Base-by-base conservation (phyloP, 2,888 invertebrate species). In the Apodemia mormo region DNA sequence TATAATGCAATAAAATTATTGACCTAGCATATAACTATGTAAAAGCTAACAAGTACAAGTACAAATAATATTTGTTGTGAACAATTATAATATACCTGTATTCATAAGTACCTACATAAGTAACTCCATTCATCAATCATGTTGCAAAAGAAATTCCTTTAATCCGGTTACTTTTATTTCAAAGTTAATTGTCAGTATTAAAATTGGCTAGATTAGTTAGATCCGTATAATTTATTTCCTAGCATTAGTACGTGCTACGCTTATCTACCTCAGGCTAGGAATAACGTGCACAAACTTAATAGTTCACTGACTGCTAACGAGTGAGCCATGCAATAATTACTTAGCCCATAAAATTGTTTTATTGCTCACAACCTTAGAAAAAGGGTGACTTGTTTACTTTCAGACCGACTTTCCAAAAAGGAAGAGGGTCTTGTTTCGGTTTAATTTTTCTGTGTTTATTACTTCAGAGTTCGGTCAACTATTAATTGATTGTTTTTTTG, bases 301-400 rank as follows among this genome's bases (percentile, higher is more conserved):
- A 71, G 72, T 72, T 71, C 72, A 71, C 70, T 70, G 72, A 72
- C 67, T 68, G 65, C 70, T 56, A 71, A 68, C 71, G 71, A 72
- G 68, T 73, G 67, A 56, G 58, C 68, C 70, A 68, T 66, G 72
- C 70, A 72, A 75, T 75, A 75, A 74, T 74, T 73, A 72, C 72
- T 74, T 61, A 68, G 68, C 67, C 69, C 71, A 70, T 73, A 68
- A 56, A 66, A 64, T 70, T 75, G 74, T 72, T 68, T 61, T 61
- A 33, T 61, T 33, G 33, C 61, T 14, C 12, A 14, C 33, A 37
- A 33, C 61, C 12, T 30, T 58, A 30, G 30, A 30, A 14, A 14
- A 14, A 5, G 12, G 14, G 33, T 52, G n/a, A 52, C n/a, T 52
- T 52, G 45, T 45, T 45, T 45, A 45, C 45, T 45, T 45, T 45